These are phyloP conservation scores for Archivesica marissinica DNA, from an alignment of 1,140 invertebrate species.

Conservation along the genomic window DNA sequence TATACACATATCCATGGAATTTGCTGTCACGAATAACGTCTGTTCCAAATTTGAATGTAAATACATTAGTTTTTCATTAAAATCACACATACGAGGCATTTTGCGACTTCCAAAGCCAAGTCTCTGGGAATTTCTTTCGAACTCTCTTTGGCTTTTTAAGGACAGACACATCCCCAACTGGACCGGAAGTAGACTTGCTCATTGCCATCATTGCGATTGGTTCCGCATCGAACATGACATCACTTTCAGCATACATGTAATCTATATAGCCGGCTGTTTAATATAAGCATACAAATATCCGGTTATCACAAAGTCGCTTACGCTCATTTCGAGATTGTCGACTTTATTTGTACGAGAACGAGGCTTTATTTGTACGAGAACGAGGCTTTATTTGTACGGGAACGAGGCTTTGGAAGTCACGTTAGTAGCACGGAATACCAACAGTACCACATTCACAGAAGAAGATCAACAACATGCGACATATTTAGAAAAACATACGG, in stretches of 20 bases:
- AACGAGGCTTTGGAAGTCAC: not conserved
- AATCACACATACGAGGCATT: constrained; percentile 15
- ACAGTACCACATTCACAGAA: not conserved
- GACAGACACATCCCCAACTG: not conserved
- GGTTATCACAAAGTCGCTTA: too few species aligned
- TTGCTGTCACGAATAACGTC: too few species aligned
- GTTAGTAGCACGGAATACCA: not conserved
- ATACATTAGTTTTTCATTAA: not conserved
- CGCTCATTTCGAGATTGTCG: too few species aligned
- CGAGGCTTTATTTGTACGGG: not conserved
- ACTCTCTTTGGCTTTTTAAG: constrained; percentile 68
- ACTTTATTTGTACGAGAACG: too few species aligned
- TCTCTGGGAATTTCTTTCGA: constrained; percentile 83
- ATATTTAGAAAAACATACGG: constrained; percentile 21
- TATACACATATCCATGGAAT: too few species aligned
- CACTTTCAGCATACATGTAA: not conserved
- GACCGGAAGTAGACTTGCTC: not conserved
- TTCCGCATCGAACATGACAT: not conserved
- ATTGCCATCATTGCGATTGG: not conserved
- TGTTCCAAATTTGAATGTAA: too few species aligned
- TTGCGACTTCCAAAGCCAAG: constrained; percentile 81
- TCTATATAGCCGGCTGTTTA: not conserved
- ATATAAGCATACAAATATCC: too few species aligned
- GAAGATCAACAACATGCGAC: too few species aligned
- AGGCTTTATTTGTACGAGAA: too few species aligned